A percentile compares a stretch with the other conserved stretches of the same genome.
Evolutionary conservation across 2,888 invertebrate genomes (phyloP).

Genomic region (Diaprepes abbreviatus): DNA sequence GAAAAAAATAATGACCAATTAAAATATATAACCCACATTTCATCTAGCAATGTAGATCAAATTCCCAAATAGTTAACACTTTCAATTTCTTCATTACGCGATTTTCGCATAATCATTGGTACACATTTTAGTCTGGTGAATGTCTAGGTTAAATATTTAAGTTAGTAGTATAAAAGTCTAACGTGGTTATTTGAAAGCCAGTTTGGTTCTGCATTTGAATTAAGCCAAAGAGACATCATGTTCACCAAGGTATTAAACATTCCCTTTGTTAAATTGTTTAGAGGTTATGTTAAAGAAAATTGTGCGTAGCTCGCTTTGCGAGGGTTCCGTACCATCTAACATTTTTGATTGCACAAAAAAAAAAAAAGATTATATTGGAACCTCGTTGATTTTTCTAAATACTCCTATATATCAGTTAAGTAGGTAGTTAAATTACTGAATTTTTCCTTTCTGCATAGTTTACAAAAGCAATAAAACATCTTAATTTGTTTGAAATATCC

Average conservation of each 20-base stretch:
- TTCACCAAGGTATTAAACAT: slow-evolving; percentile 23
- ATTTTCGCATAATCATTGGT: slow-evolving; percentile 21
- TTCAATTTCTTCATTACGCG: slow-evolving; percentile 41
- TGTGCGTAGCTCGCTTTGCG: no score
- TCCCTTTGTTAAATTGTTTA: no score
- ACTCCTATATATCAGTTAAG: no score
- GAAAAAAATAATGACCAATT: slow-evolving; percentile 6
- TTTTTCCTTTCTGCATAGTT: no score
- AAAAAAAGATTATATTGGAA: no score
- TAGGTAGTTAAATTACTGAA: no score
- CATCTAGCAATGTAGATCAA: slow-evolving; percentile 25
- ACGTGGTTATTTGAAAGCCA: slow-evolving; percentile 15
- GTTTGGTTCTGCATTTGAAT: slow-evolving; percentile 5
- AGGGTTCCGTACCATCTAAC: no score
- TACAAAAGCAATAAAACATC: no score
- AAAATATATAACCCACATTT: slow-evolving; percentile 35
- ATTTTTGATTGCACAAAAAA: no score
- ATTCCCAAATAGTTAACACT: slow-evolving; percentile 32
- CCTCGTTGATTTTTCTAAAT: no score
- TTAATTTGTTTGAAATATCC: no score
- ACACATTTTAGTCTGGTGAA: slow-evolving; percentile 35
- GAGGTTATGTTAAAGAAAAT: no score
- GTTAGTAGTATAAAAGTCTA: slow-evolving; percentile 30
- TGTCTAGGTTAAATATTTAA: slow-evolving; percentile 45
- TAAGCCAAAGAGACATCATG: slow-evolving; percentile 7